Percentiles rank a stretch among this genome's conserved stretches.
These are phyloP conservation scores for Phoebastria nigripes DNA, from an alignment of 2,797 vertebrate species.

Conservation along the genomic window DNA sequence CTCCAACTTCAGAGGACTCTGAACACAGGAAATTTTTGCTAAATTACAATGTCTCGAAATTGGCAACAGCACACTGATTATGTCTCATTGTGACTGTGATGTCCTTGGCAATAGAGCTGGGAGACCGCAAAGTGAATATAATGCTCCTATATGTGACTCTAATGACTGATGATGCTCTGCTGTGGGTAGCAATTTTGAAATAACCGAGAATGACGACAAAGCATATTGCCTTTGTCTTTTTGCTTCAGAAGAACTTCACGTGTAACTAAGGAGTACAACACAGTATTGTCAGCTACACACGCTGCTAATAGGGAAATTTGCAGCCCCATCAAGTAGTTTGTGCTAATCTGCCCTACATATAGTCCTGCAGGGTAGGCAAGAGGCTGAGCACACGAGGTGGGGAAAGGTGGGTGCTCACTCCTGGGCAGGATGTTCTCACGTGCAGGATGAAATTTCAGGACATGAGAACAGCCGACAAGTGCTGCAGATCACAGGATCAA, in stretches of 20 bases:
- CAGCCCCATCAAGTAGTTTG: neutral
- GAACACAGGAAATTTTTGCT: conserved; percentile 15
- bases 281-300: neutral
- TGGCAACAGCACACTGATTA: conserved; percentile 20
- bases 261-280: conserved; percentile 13
- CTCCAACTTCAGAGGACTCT: conserved; percentile 22
- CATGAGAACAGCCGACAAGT: neutral
- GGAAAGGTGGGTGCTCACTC: neutral
- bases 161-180: conserved; percentile 33
- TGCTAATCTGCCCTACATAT: neutral
- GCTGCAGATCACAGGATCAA: neutral
- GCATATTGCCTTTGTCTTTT: conserved; percentile 41
- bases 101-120: conserved; percentile 33
- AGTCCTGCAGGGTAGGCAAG: neutral
- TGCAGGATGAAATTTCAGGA: neutral
- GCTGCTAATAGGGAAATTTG: conserved; percentile 17
- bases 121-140: conserved; percentile 21
- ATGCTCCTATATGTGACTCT: conserved; percentile 49
- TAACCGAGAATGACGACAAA: conserved; percentile 36
- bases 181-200: conserved; percentile 50
- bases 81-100: conserved; percentile 32
- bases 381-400: accelerated
- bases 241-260: conserved; percentile 13
- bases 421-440: neutral
- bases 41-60: conserved; percentile 47